Conservation (phyloP, 2,113 vertebrate species). For the Poeciliopsis occidentalis region DNA sequence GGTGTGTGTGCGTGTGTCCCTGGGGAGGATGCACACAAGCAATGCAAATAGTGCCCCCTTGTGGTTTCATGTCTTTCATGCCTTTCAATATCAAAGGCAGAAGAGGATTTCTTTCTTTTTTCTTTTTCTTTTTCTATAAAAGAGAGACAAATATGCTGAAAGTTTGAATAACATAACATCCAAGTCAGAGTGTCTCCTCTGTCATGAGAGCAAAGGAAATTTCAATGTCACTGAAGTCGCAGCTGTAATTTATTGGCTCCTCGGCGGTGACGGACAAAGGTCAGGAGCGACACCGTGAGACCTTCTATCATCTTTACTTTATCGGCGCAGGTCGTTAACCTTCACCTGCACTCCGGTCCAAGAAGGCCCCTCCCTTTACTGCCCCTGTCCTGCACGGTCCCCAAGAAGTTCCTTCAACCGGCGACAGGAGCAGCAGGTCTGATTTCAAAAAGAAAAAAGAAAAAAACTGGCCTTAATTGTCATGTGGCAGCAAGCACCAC, state of each 20-base stretch:
- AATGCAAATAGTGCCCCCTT: slow-evolving; percentile 96
- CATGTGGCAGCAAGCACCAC: slow-evolving; percentile 95
- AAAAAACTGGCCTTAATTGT: slow-evolving; percentile 93
- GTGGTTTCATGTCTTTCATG: slow-evolving; percentile 76
- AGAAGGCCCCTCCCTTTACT: slow-evolving; percentile 27
- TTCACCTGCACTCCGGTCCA: slow-evolving; percentile 78
- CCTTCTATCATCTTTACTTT: slow-evolving; percentile 81
- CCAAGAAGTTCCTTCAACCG: slow-evolving; percentile 73
- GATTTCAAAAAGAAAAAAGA: too few relatives aligned
- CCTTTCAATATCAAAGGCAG: neutral
- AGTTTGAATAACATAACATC: neutral
- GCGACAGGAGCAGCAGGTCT: slow-evolving; percentile 51
- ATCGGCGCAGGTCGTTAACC: slow-evolving; percentile 81
- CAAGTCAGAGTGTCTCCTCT: slow-evolving; percentile 4
- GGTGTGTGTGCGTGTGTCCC: slow-evolving; percentile 22
- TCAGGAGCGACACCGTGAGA: slow-evolving; percentile 73
- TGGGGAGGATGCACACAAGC: slow-evolving; percentile 79
- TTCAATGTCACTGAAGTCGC: slow-evolving; percentile 82
- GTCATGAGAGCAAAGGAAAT: slow-evolving; percentile 71
- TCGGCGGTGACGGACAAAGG: slow-evolving; percentile 81
- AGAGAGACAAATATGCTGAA: neutral
- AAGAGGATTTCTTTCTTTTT: neutral
- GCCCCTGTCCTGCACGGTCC: slow-evolving; percentile 32
- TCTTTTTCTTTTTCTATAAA: too few relatives aligned
- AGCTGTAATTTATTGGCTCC: slow-evolving; percentile 80